A percentile compares a stretch with the other conserved stretches of the same genome.
These are phyloP conservation scores for Sparidentex hasta DNA, from an alignment of 2,797 vertebrate genomes.

Conservation along the genomic window DNA sequence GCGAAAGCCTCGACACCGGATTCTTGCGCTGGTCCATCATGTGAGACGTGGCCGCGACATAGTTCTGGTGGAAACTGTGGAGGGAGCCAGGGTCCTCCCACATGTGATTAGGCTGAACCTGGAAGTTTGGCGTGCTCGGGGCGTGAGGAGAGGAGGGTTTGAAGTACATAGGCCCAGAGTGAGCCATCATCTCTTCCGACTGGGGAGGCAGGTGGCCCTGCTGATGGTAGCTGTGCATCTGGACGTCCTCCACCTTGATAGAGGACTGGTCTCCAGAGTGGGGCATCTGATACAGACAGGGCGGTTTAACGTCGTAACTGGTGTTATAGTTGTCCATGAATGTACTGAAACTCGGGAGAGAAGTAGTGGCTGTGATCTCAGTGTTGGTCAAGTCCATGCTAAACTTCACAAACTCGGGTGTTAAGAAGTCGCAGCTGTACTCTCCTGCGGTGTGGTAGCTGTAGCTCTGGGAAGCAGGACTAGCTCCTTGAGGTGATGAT, in stretches of 20 bases:
- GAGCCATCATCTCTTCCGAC: slow-evolving; percentile 95
- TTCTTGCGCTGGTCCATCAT: slow-evolving; percentile 97
- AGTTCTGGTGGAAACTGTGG: slow-evolving; percentile 98
- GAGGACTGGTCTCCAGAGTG: slow-evolving; percentile 96
- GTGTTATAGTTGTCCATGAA: slow-evolving; percentile 97
- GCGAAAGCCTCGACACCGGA: slow-evolving; percentile 95
- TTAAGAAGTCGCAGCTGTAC: slow-evolving; percentile 99
- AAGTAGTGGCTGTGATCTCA: slow-evolving; percentile 98
- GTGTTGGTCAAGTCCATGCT: slow-evolving; percentile 99
- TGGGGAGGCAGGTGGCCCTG: slow-evolving; percentile 94
- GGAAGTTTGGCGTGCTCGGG: slow-evolving; percentile 93
- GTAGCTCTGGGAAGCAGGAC: slow-evolving; percentile 99
- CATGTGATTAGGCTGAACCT: slow-evolving; percentile 94
- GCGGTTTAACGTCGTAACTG: slow-evolving; percentile 98
- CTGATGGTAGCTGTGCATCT: slow-evolving; percentile 97
- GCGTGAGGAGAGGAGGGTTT: slow-evolving; percentile 94
- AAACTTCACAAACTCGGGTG: slow-evolving; percentile 99
- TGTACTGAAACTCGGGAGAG: slow-evolving; percentile 91
- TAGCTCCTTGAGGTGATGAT: slow-evolving; percentile 99
- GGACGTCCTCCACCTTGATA: slow-evolving; percentile 99
- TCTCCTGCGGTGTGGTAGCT: slow-evolving; percentile 96
- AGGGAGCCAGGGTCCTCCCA: slow-evolving; percentile 99
- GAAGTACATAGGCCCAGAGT: slow-evolving; percentile 97
- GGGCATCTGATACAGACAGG: slow-evolving; percentile 99
- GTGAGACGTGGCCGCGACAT: slow-evolving; percentile 93